phyloP scores from a whole-genome alignment of 2,113 vertebrate species.

The Pelmatolapia mariae region DNA sequence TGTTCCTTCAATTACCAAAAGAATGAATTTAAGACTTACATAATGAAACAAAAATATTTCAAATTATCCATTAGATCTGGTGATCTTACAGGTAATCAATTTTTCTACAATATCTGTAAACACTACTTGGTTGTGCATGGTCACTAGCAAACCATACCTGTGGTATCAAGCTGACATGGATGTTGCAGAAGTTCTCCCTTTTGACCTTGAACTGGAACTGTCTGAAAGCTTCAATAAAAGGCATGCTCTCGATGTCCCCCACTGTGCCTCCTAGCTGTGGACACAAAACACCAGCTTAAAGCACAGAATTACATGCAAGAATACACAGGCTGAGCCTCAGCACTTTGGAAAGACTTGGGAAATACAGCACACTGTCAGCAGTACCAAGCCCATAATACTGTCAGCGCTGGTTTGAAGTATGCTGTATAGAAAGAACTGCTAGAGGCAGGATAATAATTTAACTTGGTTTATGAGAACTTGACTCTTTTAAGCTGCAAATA shows the following conservation, averaged over 20 bases:
- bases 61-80: neutral
- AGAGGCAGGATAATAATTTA: neutral
- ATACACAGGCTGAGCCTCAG: neutral
- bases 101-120: neutral
- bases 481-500: neutral
- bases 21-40: neutral
- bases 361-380: neutral
- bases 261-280: slow-evolving; percentile 90
- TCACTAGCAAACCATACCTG: slow-evolving; percentile 74
- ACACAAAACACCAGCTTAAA: slow-evolving; percentile 19
- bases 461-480: neutral
- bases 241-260: slow-evolving; percentile 97
- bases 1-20: neutral
- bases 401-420: neutral
- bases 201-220: slow-evolving; percentile 98
- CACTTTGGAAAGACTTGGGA: neutral
- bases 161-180: slow-evolving; percentile 93
- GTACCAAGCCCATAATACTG: neutral
- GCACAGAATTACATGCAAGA: neutral
- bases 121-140: neutral
- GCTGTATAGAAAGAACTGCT: neutral
- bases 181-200: slow-evolving; percentile 94
- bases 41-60: neutral
- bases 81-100: neutral
- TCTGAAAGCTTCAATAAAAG: slow-evolving; percentile 95